These are phyloP conservation scores for Smithornis capensis DNA, from an alignment of 2,113 vertebrate species.

Conservation along the genomic window DNA sequence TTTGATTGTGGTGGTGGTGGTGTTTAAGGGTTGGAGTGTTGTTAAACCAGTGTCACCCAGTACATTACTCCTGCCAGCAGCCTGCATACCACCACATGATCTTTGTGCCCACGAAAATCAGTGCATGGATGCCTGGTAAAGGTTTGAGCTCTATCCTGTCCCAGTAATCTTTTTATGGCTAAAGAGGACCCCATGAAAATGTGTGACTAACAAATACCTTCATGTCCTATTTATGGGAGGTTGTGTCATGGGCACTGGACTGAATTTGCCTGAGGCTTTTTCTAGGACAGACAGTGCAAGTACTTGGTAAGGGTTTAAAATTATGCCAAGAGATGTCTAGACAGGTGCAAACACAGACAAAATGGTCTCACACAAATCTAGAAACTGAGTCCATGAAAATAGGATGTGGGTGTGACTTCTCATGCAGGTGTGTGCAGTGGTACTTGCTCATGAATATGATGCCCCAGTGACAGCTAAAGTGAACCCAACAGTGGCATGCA, in stretches of 20 bases:
- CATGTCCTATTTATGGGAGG: not conserved
- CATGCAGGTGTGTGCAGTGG: fast-evolving
- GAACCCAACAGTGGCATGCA: fast-evolving
- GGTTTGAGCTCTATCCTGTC: not conserved
- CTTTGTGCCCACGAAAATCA: not conserved
- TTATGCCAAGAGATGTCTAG: not conserved
- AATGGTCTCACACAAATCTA: not conserved
- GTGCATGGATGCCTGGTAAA: not conserved
- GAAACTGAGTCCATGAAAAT: fast-evolving
- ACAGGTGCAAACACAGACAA: not conserved
- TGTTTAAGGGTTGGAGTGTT: not conserved
- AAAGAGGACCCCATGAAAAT: not conserved
- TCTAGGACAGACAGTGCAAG: not conserved
- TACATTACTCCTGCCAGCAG: not conserved
- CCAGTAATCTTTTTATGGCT: not conserved
- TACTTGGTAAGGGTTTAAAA: not conserved
- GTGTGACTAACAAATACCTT: not conserved
- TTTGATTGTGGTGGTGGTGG: too few relatives aligned
- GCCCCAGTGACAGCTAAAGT: not conserved
- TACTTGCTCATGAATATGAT: not conserved
- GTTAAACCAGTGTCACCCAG: not conserved
- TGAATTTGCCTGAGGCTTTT: not conserved
- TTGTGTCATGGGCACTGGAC: not conserved
- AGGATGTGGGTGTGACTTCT: not conserved
- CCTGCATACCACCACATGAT: not conserved